phyloP scores from a whole-genome alignment of 2,113 vertebrate genomes.

The Sisor rabdophorus region DNA sequence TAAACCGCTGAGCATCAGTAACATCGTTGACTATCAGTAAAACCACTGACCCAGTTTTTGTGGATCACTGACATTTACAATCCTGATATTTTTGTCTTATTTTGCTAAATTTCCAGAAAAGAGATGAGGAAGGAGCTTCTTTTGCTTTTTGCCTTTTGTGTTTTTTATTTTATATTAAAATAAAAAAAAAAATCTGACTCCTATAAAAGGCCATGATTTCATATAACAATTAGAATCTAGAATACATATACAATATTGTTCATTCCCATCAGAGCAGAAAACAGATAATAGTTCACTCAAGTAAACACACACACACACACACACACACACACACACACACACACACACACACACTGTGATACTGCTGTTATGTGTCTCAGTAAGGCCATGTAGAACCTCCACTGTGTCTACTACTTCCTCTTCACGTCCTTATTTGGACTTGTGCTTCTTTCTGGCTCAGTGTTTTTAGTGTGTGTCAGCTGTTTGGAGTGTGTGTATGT shows the following conservation, averaged over 20 bases:
- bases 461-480: constrained; percentile 15
- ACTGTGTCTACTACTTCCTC: constrained; percentile 16
- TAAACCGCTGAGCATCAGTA: neutral
- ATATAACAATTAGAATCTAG: no score
- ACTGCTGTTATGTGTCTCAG: neutral
- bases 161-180: no score
- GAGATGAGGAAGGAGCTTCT: no score
- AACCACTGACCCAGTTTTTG: neutral
- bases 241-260: no score
- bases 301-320: no score
- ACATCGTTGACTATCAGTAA: neutral
- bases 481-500: constrained; percentile 16
- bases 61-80: neutral
- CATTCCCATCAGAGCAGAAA: constrained; percentile 5
- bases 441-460: constrained; percentile 20
- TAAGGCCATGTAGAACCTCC: neutral
- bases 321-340: neutral
- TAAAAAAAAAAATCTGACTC: no score
- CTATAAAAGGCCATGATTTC: no score
- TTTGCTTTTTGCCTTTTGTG: no score
- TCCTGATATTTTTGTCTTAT: no score
- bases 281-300: neutral
- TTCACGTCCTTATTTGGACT: constrained; percentile 22
- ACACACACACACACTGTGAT: neutral
- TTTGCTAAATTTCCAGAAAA: no score